phyloP scores from a whole-genome alignment of 2,113 vertebrate genomes.

The Pomatostomus ruficeps region DNA sequence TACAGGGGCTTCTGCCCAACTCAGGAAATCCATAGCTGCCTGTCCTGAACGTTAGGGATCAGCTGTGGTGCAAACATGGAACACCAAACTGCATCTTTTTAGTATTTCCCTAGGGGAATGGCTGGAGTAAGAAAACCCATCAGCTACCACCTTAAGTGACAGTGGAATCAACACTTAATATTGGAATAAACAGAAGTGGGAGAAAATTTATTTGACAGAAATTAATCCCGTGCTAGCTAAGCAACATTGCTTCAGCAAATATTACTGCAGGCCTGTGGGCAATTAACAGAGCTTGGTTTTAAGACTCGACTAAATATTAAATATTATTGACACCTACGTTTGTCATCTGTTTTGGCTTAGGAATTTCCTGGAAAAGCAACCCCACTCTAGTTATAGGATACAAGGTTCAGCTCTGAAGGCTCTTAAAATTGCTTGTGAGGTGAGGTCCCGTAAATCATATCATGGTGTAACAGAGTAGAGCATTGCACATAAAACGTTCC shows the following conservation, averaged over 20 bases:
- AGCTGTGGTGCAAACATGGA: background rate
- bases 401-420: background rate
- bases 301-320: background rate
- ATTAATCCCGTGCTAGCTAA: background rate
- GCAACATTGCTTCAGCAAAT: background rate
- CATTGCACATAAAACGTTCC: background rate
- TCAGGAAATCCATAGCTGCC: background rate
- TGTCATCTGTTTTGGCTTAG: background rate
- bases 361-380: background rate
- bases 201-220: background rate
- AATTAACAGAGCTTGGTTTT: background rate
- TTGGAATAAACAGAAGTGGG: background rate
- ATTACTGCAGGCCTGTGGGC: background rate
- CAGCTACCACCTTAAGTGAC: background rate
- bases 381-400: background rate
- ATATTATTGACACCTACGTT: background rate
- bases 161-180: background rate
- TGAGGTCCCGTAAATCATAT: rapidly evolving
- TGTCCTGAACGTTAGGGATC: background rate
- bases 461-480: background rate
- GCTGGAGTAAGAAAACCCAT: background rate
- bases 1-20: rapidly evolving
- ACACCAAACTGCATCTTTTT: background rate
- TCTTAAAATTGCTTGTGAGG: background rate
- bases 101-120: rapidly evolving